Evolutionary conservation across 2,797 vertebrate species (phyloP).

Genomic region (Siniperca obscura): DNA sequence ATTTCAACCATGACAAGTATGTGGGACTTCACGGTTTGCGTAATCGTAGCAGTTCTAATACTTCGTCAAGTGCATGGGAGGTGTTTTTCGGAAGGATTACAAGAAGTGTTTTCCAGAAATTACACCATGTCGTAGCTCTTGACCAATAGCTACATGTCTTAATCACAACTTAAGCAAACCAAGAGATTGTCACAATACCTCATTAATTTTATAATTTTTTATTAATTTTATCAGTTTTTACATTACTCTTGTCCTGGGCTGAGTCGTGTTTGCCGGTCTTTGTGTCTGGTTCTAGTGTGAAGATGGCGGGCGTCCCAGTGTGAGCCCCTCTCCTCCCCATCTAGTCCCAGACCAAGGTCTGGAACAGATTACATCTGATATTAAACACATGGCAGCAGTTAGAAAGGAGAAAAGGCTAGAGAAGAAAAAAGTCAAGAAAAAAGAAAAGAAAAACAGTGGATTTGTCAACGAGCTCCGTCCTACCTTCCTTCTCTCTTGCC

Average conservation of each 20-base stretch:
- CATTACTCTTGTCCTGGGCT: conserved; percentile 21
- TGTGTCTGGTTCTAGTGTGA: conserved; percentile 75
- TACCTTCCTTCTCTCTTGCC: conserved; percentile 37
- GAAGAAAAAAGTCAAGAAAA: conserved; percentile 60
- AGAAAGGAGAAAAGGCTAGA: conserved; percentile 79
- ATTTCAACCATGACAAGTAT: conserved; percentile 75
- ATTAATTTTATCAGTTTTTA: conserved; percentile 8
- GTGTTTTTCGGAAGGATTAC: conserved; percentile 29
- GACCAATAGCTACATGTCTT: conserved; percentile 28
- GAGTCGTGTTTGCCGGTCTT: conserved; percentile 62
- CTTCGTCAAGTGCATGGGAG: conserved; percentile 3
- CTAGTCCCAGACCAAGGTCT: conserved; percentile 78
- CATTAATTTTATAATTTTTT: no score
- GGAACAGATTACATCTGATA: conserved; percentile 89
- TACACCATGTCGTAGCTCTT: conserved; percentile 20
- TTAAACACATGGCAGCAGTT: conserved; percentile 90
- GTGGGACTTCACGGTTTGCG: conserved; percentile 59
- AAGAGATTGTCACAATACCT: conserved; percentile 11
- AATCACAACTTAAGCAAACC: conserved; percentile 16
- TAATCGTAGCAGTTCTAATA: conserved; percentile 30
- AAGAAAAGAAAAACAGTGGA: conserved; percentile 76
- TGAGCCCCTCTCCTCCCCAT: conserved; percentile 77
- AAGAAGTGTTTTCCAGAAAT: conserved; percentile 41
- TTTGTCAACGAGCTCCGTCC: conserved; percentile 76
- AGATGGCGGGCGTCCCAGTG: conserved; percentile 74